phyloP scores from a whole-genome alignment of 2,888 invertebrate species.

The Sesia bembeciformis region DNA sequence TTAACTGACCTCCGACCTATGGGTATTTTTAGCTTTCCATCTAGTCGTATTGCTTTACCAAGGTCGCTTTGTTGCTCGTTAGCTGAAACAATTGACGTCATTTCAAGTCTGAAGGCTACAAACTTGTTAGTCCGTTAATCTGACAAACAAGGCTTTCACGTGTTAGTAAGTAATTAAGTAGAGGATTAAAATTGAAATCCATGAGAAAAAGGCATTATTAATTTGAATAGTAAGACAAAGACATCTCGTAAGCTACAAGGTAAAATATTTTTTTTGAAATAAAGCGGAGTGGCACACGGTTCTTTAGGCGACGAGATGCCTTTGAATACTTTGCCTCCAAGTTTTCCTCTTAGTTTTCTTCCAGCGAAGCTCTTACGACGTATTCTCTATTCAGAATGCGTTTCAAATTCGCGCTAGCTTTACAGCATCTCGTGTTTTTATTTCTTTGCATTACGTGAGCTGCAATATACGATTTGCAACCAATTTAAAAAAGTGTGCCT shows the following conservation, averaged over 20 bases:
- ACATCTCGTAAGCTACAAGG: neutral
- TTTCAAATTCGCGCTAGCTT: slow-evolving; percentile 14
- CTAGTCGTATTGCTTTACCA: slow-evolving; percentile 35
- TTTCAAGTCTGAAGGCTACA: slow-evolving; percentile 40
- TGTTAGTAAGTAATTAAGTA: slow-evolving; percentile 10
- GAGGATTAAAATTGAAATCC: neutral
- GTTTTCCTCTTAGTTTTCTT: slow-evolving; percentile 10
- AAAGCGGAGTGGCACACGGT: neutral
- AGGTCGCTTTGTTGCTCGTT: slow-evolving; percentile 52
- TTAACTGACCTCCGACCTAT: slow-evolving; percentile 50
- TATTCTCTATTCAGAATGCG: slow-evolving; percentile 24
- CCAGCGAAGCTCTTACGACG: slow-evolving; percentile 21
- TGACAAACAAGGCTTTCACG: slow-evolving; percentile 34
- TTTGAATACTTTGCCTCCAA: slow-evolving; percentile 25
- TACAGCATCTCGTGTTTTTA: neutral
- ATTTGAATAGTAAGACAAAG: neutral
- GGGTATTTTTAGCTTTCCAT: slow-evolving; percentile 57
- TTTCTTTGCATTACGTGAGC: no score
- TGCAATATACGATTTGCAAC: no score
- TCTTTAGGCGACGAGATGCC: slow-evolving; percentile 17
- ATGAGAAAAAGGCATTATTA: neutral
- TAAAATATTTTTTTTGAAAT: neutral
- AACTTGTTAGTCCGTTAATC: slow-evolving; percentile 45
- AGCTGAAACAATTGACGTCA: slow-evolving; percentile 72
- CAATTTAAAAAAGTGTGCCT: no score